Conservation (phyloP, 2,113 vertebrate genomes). For the Petrocephalus zakoni region DNA sequence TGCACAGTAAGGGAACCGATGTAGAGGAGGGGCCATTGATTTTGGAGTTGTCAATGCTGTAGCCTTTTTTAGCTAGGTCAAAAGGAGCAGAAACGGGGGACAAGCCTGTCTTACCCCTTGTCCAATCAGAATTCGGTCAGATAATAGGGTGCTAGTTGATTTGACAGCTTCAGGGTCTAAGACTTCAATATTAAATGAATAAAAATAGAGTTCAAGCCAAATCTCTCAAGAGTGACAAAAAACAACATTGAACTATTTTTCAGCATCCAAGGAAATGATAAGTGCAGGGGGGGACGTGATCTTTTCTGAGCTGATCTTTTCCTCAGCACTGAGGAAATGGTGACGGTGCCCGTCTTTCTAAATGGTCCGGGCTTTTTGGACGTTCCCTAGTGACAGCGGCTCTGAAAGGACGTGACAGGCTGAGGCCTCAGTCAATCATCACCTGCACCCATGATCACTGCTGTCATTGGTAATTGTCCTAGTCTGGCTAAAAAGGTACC, state of each 20-base stretch:
- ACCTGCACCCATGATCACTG: background rate
- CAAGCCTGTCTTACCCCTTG: background rate
- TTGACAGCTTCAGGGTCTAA: background rate
- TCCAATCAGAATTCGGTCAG: background rate
- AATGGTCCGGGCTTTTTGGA: background rate
- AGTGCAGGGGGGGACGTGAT: background rate
- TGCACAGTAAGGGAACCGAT: background rate
- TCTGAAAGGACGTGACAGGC: background rate
- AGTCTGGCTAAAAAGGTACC: background rate
- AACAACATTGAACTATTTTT: background rate
- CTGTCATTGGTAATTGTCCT: constrained; percentile 5
- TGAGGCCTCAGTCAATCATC: background rate
- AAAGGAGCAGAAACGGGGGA: background rate
- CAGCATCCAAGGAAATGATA: background rate
- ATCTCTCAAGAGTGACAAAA: background rate
- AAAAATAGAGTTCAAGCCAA: background rate
- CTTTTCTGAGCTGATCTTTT: background rate
- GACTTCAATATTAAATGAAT: background rate
- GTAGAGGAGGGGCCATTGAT: background rate
- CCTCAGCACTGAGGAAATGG: background rate
- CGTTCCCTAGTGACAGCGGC: background rate
- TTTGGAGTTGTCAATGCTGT: background rate
- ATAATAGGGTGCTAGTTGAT: background rate
- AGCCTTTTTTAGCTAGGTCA: background rate
- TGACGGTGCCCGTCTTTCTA: background rate